Conservation (phyloP, 2,113 vertebrate species). For the Coptodon bakossiorum region DNA sequence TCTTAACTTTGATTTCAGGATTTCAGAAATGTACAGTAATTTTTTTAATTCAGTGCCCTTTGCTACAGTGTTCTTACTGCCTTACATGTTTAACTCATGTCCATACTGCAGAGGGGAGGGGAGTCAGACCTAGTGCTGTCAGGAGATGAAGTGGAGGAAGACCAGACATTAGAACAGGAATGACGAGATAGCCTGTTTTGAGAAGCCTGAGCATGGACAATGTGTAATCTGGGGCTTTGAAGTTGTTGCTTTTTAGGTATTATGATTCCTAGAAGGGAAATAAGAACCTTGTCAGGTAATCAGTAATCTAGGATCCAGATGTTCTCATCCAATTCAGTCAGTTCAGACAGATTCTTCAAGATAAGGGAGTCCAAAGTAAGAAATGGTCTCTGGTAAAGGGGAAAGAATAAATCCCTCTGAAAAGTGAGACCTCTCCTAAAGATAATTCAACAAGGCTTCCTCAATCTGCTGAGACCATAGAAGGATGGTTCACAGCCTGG, state of each 20-base stretch:
- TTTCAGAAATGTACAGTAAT: not conserved
- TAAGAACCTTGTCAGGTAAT: not conserved
- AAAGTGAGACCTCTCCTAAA: not conserved
- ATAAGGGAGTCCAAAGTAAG: not conserved
- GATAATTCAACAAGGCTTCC: accelerated
- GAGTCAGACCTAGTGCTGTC: not conserved
- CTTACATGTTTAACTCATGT: not conserved
- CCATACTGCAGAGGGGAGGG: not conserved
- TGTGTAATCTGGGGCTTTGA: not conserved
- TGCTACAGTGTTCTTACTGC: not conserved
- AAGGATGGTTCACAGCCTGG: accelerated
- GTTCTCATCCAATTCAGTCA: not conserved
- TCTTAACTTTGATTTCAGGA: not conserved
- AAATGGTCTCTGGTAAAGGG: not conserved
- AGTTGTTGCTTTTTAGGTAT: not conserved
- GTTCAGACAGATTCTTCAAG: not conserved
- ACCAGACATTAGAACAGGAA: not conserved
- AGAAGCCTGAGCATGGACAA: not conserved
- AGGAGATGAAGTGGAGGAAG: too few relatives aligned
- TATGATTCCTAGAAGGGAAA: not conserved
- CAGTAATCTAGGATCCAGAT: not conserved
- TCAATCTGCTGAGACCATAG: not conserved
- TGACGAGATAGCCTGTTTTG: not conserved
- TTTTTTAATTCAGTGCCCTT: not conserved
- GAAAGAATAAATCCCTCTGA: not conserved